These are phyloP conservation scores for Cirrhinus mrigala DNA, from an alignment of 2,797 vertebrate genomes.

Conservation along the genomic window DNA sequence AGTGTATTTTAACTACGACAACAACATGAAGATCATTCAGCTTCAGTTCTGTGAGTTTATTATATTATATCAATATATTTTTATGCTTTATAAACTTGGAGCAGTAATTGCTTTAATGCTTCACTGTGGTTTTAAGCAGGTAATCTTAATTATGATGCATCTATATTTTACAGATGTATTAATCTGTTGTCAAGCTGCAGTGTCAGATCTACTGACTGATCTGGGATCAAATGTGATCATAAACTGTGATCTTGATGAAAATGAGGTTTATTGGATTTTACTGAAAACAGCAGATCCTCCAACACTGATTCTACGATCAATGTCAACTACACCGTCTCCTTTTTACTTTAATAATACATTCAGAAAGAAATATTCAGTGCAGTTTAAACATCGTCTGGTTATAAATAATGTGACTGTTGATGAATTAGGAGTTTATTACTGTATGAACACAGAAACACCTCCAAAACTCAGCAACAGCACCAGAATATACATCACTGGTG, in stretches of 20 bases:
- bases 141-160: no score
- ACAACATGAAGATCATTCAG: no score
- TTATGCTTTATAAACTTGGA: not conserved
- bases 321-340: rapidly evolving
- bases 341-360: not conserved
- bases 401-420: not conserved
- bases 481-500: not conserved
- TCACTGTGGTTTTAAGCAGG: not conserved
- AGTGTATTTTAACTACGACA: no score
- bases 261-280: not conserved
- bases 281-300: constrained; percentile 6
- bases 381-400: constrained; percentile 29
- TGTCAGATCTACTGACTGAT: not conserved
- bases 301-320: no score
- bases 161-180: not conserved
- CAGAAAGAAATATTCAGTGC: constrained; percentile 28
- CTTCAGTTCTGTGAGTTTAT: not conserved
- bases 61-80: not conserved
- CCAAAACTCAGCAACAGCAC: not conserved
- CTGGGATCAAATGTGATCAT: constrained; percentile 14
- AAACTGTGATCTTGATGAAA: no score
- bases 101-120: not conserved
- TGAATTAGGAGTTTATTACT: no score
- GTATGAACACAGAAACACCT: no score
- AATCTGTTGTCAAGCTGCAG: not conserved